phyloP scores from a whole-genome alignment of 2,797 vertebrate genomes.

The Syngnathus acus region DNA sequence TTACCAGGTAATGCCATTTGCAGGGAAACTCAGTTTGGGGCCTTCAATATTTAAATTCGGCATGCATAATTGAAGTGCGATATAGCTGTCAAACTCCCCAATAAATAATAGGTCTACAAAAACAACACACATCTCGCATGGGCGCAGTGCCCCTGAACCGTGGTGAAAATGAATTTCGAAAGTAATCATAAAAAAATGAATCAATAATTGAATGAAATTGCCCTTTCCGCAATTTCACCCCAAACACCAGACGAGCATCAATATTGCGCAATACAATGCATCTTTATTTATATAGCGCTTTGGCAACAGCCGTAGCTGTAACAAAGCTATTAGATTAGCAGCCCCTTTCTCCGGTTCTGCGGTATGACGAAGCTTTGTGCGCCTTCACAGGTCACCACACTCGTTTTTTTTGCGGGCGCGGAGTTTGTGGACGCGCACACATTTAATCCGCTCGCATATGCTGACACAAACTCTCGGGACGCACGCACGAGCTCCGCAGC shows the following conservation, averaged over 20 bases:
- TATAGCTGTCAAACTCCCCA: too few species aligned
- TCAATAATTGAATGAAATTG: neutral
- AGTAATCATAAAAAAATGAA: neutral
- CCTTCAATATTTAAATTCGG: too few species aligned
- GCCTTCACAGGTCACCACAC: conserved; percentile 35
- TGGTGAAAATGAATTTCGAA: neutral
- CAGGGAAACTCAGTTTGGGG: too few species aligned
- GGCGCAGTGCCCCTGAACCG: too few species aligned
- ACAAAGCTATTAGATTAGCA: conserved; percentile 34
- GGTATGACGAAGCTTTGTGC: conserved; percentile 12
- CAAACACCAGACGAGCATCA: conserved; percentile 17
- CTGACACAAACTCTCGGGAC: conserved; percentile 16
- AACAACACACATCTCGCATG: too few species aligned
- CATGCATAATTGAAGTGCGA: too few species aligned
- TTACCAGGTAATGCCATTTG: too few species aligned
- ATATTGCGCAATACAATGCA: too few species aligned
- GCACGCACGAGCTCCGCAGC: neutral
- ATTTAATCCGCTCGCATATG: conserved; percentile 23
- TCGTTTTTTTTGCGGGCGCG: conserved; percentile 19
- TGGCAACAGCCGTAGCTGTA: too few species aligned
- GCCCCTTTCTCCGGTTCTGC: conserved; percentile 1
- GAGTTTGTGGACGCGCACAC: conserved; percentile 1
- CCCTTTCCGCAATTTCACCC: neutral
- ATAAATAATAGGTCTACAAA: too few species aligned
- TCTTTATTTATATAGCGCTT: too few species aligned